phyloP scores from a whole-genome alignment of 2,888 invertebrate species.

The Nesidiocoris tenuis region DNA sequence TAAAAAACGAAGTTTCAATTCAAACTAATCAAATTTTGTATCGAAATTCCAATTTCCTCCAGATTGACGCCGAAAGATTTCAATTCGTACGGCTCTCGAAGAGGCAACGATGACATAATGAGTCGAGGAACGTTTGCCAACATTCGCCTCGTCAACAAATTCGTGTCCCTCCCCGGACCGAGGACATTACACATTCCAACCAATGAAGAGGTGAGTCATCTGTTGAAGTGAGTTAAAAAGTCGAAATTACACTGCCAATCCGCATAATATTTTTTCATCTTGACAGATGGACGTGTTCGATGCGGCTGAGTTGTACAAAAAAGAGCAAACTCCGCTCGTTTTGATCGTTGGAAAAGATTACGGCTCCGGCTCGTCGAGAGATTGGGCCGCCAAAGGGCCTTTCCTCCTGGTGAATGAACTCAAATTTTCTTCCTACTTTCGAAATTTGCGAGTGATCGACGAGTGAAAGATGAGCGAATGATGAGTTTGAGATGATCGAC shows the following conservation, averaged over 20 bases:
- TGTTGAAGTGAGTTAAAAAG: no score
- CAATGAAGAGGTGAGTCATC: constrained; percentile 70
- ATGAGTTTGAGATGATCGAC: neutral
- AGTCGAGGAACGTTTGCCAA: constrained; percentile 97
- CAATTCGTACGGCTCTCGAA: constrained; percentile 95
- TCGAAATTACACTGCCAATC: neutral
- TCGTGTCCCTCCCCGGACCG: constrained; percentile 76
- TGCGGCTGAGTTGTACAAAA: constrained; percentile 83
- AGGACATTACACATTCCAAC: constrained; percentile 83
- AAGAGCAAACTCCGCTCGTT: constrained; percentile 74
- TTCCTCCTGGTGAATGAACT: constrained; percentile 82
- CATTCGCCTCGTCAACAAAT: constrained; percentile 90
- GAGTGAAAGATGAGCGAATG: neutral
- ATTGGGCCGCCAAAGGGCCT: constrained; percentile 99
- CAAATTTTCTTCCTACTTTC: constrained; percentile 52
- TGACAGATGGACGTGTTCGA: constrained; percentile 87
- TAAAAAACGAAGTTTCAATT: no score
- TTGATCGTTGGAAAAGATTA: constrained; percentile 95
- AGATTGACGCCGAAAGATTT: constrained; percentile 89
- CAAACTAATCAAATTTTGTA: no score
- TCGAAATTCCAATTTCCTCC: no score
- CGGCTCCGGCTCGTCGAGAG: constrained; percentile 94
- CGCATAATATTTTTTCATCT: no score
- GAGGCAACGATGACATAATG: constrained; percentile 98
- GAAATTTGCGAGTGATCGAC: neutral